These are phyloP conservation scores for Neocloeon triangulifer DNA, from an alignment of 1,140 invertebrate genomes.

Conservation along the genomic window DNA sequence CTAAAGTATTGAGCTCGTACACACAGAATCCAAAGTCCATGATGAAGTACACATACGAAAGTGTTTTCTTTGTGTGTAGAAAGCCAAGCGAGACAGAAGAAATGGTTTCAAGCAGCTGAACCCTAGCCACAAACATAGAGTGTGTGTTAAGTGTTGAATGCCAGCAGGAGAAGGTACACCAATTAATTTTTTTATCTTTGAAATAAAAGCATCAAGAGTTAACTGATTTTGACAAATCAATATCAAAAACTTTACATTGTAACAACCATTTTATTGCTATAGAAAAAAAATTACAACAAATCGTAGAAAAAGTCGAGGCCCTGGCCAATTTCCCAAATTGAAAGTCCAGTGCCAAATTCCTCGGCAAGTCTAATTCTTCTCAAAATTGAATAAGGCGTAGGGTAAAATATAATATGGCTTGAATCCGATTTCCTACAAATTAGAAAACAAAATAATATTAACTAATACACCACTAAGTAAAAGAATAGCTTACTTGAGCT, in stretches of 20 bases:
- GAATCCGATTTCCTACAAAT: too few species aligned
- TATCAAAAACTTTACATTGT: too few species aligned
- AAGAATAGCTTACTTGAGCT: slow-evolving; percentile 43
- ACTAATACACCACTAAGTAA: slow-evolving; percentile 2
- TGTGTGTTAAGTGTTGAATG: too few species aligned
- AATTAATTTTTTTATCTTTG: too few species aligned
- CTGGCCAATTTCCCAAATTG: slow-evolving; percentile 91
- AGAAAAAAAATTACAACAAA: too few species aligned
- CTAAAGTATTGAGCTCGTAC: slow-evolving; percentile 60
- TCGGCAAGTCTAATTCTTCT: slow-evolving; percentile 54
- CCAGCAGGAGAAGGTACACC: too few species aligned
- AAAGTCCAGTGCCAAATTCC: slow-evolving; percentile 58
- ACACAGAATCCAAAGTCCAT: slow-evolving; percentile 85
- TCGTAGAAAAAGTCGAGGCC: slow-evolving; percentile 90
- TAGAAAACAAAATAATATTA: not conserved
- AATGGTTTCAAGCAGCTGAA: too few species aligned
- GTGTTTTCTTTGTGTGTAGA: slow-evolving; percentile 69
- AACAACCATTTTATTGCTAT: too few species aligned
- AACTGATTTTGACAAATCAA: too few species aligned
- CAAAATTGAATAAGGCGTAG: slow-evolving; percentile 65
- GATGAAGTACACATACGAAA: slow-evolving; percentile 73
- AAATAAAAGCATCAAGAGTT: too few species aligned
- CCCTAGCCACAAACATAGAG: too few species aligned
- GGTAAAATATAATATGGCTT: slow-evolving; percentile 63
- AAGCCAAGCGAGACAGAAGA: slow-evolving; percentile 45